Conservation (phyloP, 2,888 invertebrate species). For the Aricia artaxerxes region DNA sequence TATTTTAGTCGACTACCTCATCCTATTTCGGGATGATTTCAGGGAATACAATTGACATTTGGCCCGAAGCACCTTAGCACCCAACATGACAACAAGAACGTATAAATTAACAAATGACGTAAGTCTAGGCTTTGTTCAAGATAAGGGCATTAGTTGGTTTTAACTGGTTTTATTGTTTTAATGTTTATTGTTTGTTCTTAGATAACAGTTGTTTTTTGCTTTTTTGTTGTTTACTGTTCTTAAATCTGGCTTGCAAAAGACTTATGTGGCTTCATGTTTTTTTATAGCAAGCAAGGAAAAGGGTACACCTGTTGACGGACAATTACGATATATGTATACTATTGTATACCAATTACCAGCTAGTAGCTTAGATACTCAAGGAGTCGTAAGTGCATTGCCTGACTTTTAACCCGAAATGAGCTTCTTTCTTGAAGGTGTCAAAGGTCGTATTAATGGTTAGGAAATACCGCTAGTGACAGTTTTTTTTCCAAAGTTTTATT, state of each 20-base stretch:
- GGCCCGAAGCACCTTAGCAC: neutral
- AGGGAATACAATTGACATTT: neutral
- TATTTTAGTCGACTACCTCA: neutral
- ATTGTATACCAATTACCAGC: too few relatives aligned
- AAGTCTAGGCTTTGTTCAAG: conserved; percentile 24
- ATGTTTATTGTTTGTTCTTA: conserved; percentile 17
- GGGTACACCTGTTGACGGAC: neutral
- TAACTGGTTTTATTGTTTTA: conserved; percentile 23
- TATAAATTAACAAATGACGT: neutral
- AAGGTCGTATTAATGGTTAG: too few relatives aligned
- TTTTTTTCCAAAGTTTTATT: too few relatives aligned
- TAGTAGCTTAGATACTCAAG: too few relatives aligned
- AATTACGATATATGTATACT: too few relatives aligned
- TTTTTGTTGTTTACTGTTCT: neutral
- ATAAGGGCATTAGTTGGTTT: conserved; percentile 26
- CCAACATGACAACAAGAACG: neutral
- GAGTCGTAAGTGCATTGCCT: too few relatives aligned
- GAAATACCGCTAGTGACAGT: too few relatives aligned
- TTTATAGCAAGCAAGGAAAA: neutral
- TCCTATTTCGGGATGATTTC: neutral
- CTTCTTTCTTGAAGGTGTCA: too few relatives aligned
- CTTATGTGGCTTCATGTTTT: neutral
- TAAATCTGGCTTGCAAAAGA: neutral
- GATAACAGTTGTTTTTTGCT: conserved; percentile 14
- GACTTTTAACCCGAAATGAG: too few relatives aligned